A percentile compares a stretch with the other conserved stretches of the same genome.
phyloP scores from a whole-genome alignment of 1,140 invertebrate species.

The Penaeus chinensis region DNA sequence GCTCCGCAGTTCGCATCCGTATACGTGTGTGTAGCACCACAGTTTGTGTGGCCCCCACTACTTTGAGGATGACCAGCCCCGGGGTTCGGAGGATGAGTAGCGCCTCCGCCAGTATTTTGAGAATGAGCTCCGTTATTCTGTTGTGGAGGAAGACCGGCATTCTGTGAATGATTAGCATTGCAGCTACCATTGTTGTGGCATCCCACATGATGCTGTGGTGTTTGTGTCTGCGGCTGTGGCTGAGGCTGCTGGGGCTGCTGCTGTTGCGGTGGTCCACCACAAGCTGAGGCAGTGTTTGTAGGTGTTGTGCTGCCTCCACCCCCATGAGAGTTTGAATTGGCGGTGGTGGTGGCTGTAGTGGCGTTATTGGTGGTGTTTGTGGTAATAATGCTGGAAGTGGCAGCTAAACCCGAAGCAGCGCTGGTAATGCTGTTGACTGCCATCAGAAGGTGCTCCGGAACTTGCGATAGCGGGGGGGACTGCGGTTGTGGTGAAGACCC shows the following conservation, averaged over 20 bases:
- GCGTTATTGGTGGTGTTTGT: background rate
- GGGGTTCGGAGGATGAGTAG: too few relatives aligned
- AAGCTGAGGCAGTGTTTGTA: conserved; percentile 2
- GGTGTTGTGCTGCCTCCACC: background rate
- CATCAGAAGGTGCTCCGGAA: conserved; percentile 58
- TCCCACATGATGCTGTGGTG: conserved; percentile 1
- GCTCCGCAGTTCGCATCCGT: too few relatives aligned
- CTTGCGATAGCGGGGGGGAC: conserved; percentile 53
- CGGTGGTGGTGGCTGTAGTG: conserved; percentile 13
- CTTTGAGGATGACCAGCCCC: too few relatives aligned
- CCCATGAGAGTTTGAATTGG: background rate
- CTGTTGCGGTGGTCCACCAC: conserved; percentile 36
- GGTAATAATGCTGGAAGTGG: conserved; percentile 11
- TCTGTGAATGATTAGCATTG: background rate
- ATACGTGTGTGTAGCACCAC: too few relatives aligned
- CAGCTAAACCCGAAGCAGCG: conserved; percentile 33
- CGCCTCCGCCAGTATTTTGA: too few relatives aligned
- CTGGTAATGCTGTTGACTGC: conserved; percentile 60
- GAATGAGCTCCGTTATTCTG: background rate
- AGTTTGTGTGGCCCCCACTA: too few relatives aligned
- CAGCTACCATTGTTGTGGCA: conserved; percentile 1
- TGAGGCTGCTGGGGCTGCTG: conserved; percentile 42
- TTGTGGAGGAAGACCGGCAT: background rate
- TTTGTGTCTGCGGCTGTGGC: conserved; percentile 33
- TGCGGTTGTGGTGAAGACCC: conserved; percentile 49